Conservation (phyloP, 2,888 invertebrate species). For the Anagyrus pseudococci region DNA sequence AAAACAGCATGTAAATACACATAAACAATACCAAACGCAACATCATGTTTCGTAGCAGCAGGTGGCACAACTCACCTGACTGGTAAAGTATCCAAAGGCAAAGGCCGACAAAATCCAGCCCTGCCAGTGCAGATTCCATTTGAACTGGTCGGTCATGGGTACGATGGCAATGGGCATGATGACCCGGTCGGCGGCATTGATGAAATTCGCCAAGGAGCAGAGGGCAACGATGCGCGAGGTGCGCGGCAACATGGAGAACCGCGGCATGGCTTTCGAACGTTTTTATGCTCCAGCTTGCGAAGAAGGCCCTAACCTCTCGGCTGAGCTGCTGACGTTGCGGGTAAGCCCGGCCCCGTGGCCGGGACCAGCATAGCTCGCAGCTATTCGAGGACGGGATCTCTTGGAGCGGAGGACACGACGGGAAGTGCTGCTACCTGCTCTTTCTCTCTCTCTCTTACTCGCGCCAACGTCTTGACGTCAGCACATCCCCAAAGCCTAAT, state of each 20-base stretch:
- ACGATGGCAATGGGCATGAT: slow-evolving; percentile 82
- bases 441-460: no score
- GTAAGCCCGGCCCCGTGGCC: no score
- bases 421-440: no score
- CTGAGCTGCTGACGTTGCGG: no score
- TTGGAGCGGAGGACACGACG: no score
- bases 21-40: background rate
- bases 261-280: no score
- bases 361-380: no score
- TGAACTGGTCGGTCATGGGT: slow-evolving; percentile 74
- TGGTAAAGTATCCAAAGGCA: slow-evolving; percentile 78
- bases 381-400: no score
- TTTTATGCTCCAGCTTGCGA: no score
- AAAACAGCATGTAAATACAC: background rate
- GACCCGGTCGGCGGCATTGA: slow-evolving; percentile 78
- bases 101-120: slow-evolving; percentile 80
- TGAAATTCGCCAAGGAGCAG: slow-evolving; percentile 77
- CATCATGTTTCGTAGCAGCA: background rate
- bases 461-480: no score
- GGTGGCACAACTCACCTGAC: slow-evolving; percentile 65
- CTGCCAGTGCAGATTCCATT: slow-evolving; percentile 75
- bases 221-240: slow-evolving; percentile 70
- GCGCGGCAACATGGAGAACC: slow-evolving; percentile 64
- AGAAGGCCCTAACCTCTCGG: no score
- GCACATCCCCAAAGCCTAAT: no score